A percentile compares a stretch with the other conserved stretches of the same genome.
Conservation (phyloP, 2,797 vertebrate genomes). For the Onychomys arenicola region DNA sequence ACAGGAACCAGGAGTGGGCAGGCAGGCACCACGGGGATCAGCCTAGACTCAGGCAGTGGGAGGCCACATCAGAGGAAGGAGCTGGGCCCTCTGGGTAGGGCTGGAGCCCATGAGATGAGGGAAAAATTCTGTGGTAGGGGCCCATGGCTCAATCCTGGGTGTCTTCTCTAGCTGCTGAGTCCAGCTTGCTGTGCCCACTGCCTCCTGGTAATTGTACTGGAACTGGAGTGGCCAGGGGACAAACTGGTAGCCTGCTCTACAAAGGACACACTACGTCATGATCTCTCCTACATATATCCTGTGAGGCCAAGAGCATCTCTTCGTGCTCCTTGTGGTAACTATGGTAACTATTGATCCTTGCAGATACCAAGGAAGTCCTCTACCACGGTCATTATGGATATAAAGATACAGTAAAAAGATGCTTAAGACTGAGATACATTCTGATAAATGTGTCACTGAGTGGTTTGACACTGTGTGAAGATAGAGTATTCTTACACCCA, state of each 20-base stretch:
- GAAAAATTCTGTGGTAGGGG: not conserved
- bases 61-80: not conserved
- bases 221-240: not conserved
- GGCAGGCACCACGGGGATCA: constrained; percentile 54
- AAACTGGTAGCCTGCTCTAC: not conserved
- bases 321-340: not conserved
- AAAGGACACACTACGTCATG: not conserved
- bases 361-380: not conserved
- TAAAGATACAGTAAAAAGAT: not conserved
- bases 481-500: not conserved
- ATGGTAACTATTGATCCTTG: not conserved
- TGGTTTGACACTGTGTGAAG: not conserved
- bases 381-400: not conserved
- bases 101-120: not conserved
- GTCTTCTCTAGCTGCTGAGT: not conserved
- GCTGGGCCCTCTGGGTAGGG: not conserved
- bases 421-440: not conserved
- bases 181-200: not conserved
- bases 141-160: not conserved
- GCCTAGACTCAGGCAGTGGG: not conserved
- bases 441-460: not conserved
- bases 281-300: not conserved
- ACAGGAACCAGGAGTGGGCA: constrained; percentile 12
- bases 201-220: not conserved
- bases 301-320: not conserved